Base-by-base conservation (phyloP, 2,888 invertebrate genomes). In the Chymomyza procnemis region DNA sequence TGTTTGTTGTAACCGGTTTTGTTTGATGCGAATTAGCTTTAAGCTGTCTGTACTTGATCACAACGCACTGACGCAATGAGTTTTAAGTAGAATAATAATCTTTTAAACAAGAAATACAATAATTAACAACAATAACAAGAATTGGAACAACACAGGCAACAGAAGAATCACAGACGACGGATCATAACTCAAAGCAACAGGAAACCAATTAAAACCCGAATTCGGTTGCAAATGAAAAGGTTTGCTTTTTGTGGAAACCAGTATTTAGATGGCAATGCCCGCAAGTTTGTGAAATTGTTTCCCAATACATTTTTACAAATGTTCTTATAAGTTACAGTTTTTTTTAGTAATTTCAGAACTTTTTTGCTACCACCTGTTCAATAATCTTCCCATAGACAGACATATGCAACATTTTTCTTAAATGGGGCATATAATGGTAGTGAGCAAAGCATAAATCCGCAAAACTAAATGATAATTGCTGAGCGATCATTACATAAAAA, bases 1-100 rank as follows among this genome's bases (percentile, higher is more conserved):
- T 73, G 67, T 79, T 80, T 78, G 73, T 60, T 67, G 5, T 61
- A 86, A 84, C 85, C 64, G 73, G 81, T 78, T 78, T 75, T 57
- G 12, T 64, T 66, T 73, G 74, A 55, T 64, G 70, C 65, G 61
- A 65, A 78, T 70, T 56, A 69, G 57, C 58, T 34, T 41, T 12
- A 3, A 41, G 34, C 34, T 41, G 34, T 41, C 34, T 41, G 34
- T 41, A 41, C 34, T 41, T 12, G 34, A 41, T 12, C 34, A 41
- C 34, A 5, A 41, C 34, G 34, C 34, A 41, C 34, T 41, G 34
- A 41, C 34, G 34, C 34, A 41, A 41, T 41, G 34, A 41, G 34
- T 30, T 41, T 41, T 12, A 41, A 41, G 12, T 41, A 3, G n/a
- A n/a, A 22, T 22, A 22, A 41, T 41, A 41, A 41, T 41, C 34